Evolutionary conservation across 1,140 invertebrate genomes (phyloP), one percentile per base, ranked within the genome.

Genomic region (Drosophila willistoni): DNA sequence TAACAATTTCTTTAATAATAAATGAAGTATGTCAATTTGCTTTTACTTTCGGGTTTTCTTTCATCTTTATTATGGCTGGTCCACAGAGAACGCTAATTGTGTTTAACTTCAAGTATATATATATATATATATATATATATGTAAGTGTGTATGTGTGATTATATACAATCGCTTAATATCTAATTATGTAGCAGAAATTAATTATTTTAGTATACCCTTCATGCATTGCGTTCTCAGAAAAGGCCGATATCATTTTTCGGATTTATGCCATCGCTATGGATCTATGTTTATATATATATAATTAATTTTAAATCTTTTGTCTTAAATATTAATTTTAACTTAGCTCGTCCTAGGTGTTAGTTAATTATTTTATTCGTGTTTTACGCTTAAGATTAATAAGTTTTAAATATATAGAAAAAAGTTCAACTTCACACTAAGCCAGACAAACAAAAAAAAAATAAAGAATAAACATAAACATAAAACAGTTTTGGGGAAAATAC

Each of bases 141-240:
- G 29, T 25, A 17, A 44, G 14, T 42, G 14, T 56, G 4, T 47
- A 19, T 12, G 44, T 51, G 17, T 51, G 44, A 51, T 51, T 73
- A 73, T 73, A 12, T 73, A 73, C 71, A 73, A 25, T 66, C 14
- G 42, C 71, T 73, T 73, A 73, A n/a, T 12, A 10, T 7, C 60
- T 72, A 73, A 19, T 1, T 4, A 41, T 41, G 39, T 14, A 13
- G 36, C 19, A 17, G 19, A 51, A 22, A 22, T 51, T 51, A 9
- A 19, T 51, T 51, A 51, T 51, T 47, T 51, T 51, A 51, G 7
- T 51, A 51, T 19, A 51, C 19, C 17, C 10, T 51, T 51, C 17
- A 51, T 51, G 44, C 44, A 22, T 12, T 51, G 44, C 17, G 44
- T 51, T 51, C 44, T 51, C 44, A 51, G 17, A 22, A 51, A 51